Evolutionary conservation across 2,888 invertebrate species (phyloP).

Genomic region (Pristionchus arcanus): DNA sequence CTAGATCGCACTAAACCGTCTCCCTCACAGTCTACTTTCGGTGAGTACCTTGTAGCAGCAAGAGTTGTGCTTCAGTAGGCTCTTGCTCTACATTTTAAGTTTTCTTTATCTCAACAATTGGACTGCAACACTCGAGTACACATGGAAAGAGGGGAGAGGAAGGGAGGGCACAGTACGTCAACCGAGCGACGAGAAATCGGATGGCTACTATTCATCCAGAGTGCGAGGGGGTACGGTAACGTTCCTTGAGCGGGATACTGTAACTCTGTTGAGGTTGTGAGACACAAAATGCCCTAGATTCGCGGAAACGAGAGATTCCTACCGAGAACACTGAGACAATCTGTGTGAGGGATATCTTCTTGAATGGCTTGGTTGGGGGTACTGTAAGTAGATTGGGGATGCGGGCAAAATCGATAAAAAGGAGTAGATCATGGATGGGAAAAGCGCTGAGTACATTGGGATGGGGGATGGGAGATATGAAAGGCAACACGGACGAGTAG

Average conservation of each 20-base stretch:
- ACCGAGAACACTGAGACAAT: neutral
- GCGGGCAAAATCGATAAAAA: neutral
- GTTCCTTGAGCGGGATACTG: neutral
- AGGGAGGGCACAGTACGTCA: neutral
- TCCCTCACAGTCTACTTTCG: too few relatives aligned
- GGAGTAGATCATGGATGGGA: constrained; percentile 42
- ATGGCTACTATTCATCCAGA: neutral
- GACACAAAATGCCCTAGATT: neutral
- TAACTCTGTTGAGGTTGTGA: neutral
- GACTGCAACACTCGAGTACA: neutral
- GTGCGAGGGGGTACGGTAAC: neutral
- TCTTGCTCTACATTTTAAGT: too few relatives aligned
- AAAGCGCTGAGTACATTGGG: constrained; percentile 26
- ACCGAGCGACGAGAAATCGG: neutral
- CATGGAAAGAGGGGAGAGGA: neutral
- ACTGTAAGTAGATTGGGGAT: constrained; percentile 10
- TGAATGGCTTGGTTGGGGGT: constrained; percentile 23
- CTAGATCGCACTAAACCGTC: too few relatives aligned
- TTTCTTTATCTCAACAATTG: too few relatives aligned
- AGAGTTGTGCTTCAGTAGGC: too few relatives aligned
- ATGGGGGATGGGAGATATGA: neutral
- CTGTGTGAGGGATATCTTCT: constrained; percentile 20
- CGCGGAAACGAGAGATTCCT: neutral
- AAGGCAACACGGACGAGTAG: constrained; percentile 43
- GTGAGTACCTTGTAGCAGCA: too few relatives aligned